Base-by-base conservation (phyloP, 2,888 invertebrate genomes). In the Nephrotoma flavescens region DNA sequence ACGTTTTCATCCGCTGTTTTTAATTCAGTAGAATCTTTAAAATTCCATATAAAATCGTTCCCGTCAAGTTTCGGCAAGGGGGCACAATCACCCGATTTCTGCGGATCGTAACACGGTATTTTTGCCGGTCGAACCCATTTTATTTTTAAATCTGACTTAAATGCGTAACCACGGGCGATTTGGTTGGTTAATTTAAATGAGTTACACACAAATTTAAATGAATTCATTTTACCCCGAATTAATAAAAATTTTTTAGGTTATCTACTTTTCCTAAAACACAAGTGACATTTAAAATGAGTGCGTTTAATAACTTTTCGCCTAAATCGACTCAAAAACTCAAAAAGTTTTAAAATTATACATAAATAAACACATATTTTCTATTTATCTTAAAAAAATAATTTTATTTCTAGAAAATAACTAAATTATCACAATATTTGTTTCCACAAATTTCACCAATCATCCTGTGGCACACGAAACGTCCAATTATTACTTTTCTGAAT, bases 401-500 rank as follows among this genome's bases (percentile, higher is more conserved):
- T 31, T 71, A 71, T 71, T 71, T 71, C 7, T 31, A 6, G 7
- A 71, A 31, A 19, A 71, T 71, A 31, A 71, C 31, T 71, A 31
- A 71, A 71, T 31, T 71, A 71, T 71, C 71, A 71, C 71, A 71
- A 71, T 71, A 71, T 71, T 71, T 71, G 9, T 6, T 52, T 52
- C 6, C 52, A 71, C 71, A 11, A n/a, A 42, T 42, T 42, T 89
- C 88, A 90, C 96, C 96, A 96, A 91, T 96, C 96, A 87, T 95
- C 94, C 90, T 96, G 95, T 52, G 95, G 95, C 88, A 96, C 93
- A 89, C 95, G 93, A 91, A 95, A 97, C 0, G 97, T 97, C 89
- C 94, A 95, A 91, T 98, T 97, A 92, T 97, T 94, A 92, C 96
- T 96, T 86, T 94, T 93, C 86, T 98, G 92, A 87, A 97, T 95